Evolutionary conservation across 2,888 invertebrate genomes (phyloP), one percentile per base, ranked within the genome.

Genomic region (Amaurobius ferox): DNA sequence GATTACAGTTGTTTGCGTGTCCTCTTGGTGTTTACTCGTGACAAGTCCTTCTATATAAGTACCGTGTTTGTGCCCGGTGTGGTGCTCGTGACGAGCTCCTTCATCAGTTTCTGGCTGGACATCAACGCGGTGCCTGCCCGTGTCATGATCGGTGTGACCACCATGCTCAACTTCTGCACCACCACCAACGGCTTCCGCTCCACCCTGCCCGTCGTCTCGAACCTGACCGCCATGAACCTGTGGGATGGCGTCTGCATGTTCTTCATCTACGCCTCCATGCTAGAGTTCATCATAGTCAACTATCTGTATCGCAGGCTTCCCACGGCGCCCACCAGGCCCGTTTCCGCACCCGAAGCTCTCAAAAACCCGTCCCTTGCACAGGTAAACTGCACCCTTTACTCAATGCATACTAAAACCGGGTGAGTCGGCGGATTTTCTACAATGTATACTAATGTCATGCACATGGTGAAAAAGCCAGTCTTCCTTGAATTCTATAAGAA

Each of bases 91-190:
- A 97, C 97, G 90, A 97, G 97, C 93, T 97, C 97, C 91, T 97
- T 97, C 94, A 97, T 97, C 93, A 97, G 97, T 91, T 97, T 97
- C 94, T 97, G 97, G 97, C 94, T 97, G 93, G 97, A 97, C 93
- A 97, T 97, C 97, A 97, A 97, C 93, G 97, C 97, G 90, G 97
- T 97, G 91, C 97, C 97, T 91, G 97, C 97, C 92, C 94, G 97
- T 93, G 97, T 97, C 91, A 97, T 97, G 97, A 97, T 97, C 93
- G 97, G 97, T 93, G 97, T 97, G 91, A 97, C 97, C 90, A 97
- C 97, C 92, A 97, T 97, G 97, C 95, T 97, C 95, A 97, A 97
- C 93, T 97, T 97, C 94, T 97, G 97, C 95, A 97, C 97, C 90
- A 97, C 97, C 83, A 91, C 91, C 88, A 90, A 91, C 88, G 90